Conservation (phyloP, 2,797 vertebrate genomes). For the Trachurus trachurus region DNA sequence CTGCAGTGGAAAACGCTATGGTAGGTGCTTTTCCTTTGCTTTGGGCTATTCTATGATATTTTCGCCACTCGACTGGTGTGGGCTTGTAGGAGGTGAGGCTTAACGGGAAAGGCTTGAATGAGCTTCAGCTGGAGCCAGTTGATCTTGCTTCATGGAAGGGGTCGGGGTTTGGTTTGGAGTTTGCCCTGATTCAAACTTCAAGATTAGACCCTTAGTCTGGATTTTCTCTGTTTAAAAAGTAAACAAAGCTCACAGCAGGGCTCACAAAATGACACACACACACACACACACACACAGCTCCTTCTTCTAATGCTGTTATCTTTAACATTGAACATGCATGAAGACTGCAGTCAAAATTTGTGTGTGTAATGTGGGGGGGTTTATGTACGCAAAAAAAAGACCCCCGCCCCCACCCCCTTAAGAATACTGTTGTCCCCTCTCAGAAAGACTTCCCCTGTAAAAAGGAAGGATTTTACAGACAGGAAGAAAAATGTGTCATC, state of each 20-base stretch:
- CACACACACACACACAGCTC: neutral
- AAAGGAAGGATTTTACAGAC: constrained; percentile 63
- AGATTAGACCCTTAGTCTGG: neutral
- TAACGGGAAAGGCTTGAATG: too few species aligned
- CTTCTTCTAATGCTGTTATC: constrained; percentile 15
- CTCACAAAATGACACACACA: neutral
- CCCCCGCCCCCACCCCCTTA: constrained; percentile 9
- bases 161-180: too few species aligned
- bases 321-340: constrained; percentile 20
- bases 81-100: too few species aligned
- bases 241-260: neutral
- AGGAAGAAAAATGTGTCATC: constrained; percentile 68
- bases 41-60: too few species aligned
- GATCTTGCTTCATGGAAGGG: too few species aligned
- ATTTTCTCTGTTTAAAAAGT: neutral
- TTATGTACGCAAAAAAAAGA: constrained; percentile 19
- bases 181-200: neutral
- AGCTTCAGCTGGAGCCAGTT: too few species aligned
- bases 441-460: constrained; percentile 16
- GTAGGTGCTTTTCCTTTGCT: too few species aligned
- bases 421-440: constrained; percentile 46
- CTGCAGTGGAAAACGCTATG: too few species aligned
- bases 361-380: constrained; percentile 34
- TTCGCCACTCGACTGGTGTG: too few species aligned
- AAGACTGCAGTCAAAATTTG: constrained; percentile 14